Evolutionary conservation across 2,888 invertebrate genomes (phyloP).

Genomic region (Boloria selene): DNA sequence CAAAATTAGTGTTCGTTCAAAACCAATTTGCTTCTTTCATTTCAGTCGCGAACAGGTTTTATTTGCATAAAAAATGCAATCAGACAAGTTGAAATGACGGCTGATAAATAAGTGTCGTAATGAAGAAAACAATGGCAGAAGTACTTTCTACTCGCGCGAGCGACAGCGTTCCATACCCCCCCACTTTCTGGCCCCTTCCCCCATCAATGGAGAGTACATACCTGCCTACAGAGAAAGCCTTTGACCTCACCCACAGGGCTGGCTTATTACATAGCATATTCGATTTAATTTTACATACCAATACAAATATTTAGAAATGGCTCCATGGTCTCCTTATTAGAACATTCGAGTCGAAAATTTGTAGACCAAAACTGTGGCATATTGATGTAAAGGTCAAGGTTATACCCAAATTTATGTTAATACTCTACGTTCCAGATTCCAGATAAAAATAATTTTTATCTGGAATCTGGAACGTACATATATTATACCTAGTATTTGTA

Average conservation of each 20-base stretch:
- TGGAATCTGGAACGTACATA: no score
- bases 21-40: slow-evolving; percentile 42
- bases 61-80: slow-evolving; percentile 71
- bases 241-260: slow-evolving; percentile 71
- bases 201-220: slow-evolving; percentile 47
- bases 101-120: slow-evolving; percentile 75
- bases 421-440: slow-evolving; percentile 4
- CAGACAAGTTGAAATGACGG: slow-evolving; percentile 60
- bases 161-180: slow-evolving; percentile 47
- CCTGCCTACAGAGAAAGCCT: slow-evolving; percentile 73
- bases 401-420: slow-evolving; percentile 6
- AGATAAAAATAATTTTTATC: slow-evolving; percentile 11
- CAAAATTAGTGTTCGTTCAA: slow-evolving; percentile 19
- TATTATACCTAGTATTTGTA: no score
- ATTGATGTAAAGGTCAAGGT: slow-evolving; percentile 28
- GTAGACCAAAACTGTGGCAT: slow-evolving; percentile 11
- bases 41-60: slow-evolving; percentile 43
- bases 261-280: slow-evolving; percentile 59
- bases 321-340: slow-evolving; percentile 23
- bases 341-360: slow-evolving; percentile 21
- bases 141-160: slow-evolving; percentile 73
- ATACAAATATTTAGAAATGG: slow-evolving; percentile 37
- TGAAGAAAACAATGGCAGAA: slow-evolving; percentile 73
- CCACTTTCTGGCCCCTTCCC: slow-evolving; percentile 46
- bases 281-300: slow-evolving; percentile 57